Conservation (phyloP, 2,113 vertebrate genomes). For the Amazona guildingii region DNA sequence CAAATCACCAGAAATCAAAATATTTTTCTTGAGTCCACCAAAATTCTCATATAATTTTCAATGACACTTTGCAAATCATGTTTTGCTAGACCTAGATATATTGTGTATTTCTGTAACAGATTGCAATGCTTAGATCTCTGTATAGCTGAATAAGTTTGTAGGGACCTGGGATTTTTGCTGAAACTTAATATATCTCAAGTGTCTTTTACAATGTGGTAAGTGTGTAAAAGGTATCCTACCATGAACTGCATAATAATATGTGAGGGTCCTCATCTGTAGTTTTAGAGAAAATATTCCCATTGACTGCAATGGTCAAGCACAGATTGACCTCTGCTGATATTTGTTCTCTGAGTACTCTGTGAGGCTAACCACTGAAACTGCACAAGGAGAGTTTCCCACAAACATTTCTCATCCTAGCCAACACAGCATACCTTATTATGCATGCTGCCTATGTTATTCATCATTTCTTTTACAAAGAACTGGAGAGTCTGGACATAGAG, state of each 20-base stretch:
- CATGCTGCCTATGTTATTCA: neutral
- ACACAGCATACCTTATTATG: neutral
- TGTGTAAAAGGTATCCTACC: neutral
- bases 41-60: neutral
- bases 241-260: neutral
- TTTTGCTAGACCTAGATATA: neutral
- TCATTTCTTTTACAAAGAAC: neutral
- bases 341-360: neutral
- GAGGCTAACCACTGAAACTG: neutral
- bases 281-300: neutral
- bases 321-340: neutral
- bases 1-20: neutral
- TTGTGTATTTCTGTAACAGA: neutral
- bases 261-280: neutral
- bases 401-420: neutral
- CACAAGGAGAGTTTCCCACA: neutral
- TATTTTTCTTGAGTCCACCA: neutral
- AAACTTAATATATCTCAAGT: neutral
- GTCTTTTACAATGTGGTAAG: neutral
- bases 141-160: neutral
- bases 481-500: neutral
- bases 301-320: neutral
- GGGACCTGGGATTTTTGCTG: neutral
- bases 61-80: neutral
- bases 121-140: neutral